Conservation (phyloP, 2,888 invertebrate species). For the Phengaris arion region DNA sequence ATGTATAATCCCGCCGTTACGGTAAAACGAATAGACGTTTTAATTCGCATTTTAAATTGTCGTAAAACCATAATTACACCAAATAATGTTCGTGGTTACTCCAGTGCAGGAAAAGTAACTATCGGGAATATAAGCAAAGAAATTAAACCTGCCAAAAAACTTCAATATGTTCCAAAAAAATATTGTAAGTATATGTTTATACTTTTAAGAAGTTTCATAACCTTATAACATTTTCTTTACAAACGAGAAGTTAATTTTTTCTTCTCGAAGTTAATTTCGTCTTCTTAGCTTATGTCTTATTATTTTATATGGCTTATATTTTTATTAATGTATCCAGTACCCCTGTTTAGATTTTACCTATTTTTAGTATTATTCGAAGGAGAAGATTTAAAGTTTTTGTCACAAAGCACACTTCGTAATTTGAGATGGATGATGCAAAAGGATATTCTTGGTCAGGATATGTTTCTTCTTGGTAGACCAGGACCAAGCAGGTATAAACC, state of each 20-base stretch:
- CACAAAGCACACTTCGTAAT: conserved; percentile 88
- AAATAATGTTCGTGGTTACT: conserved; percentile 67
- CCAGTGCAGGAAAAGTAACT: conserved; percentile 80
- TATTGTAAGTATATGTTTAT: conserved; percentile 82
- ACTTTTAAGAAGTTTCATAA: conserved; percentile 23
- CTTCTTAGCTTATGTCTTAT: no score
- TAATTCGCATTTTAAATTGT: conserved; percentile 70
- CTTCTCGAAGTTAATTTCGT: no score
- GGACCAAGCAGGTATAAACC: conserved; percentile 82
- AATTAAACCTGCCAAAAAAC: conserved; percentile 78
- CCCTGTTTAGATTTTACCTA: background rate
- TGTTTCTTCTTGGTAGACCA: conserved; percentile 95
- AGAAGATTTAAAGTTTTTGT: conserved; percentile 78
- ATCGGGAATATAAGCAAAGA: conserved; percentile 87
- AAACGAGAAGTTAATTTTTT: background rate
- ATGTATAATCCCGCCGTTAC: conserved; percentile 70
- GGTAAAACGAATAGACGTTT: conserved; percentile 70
- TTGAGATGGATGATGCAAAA: conserved; percentile 98
- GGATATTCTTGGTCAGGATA: conserved; percentile 94
- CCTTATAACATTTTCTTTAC: conserved; percentile 27
- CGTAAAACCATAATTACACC: conserved; percentile 60
- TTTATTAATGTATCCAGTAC: no score
- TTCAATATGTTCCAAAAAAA: conserved; percentile 91
- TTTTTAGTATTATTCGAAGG: conserved; percentile 65
- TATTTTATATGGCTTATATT: no score